Base-by-base conservation (phyloP, 2,888 invertebrate genomes). In the Tolmerus cingulatus region DNA sequence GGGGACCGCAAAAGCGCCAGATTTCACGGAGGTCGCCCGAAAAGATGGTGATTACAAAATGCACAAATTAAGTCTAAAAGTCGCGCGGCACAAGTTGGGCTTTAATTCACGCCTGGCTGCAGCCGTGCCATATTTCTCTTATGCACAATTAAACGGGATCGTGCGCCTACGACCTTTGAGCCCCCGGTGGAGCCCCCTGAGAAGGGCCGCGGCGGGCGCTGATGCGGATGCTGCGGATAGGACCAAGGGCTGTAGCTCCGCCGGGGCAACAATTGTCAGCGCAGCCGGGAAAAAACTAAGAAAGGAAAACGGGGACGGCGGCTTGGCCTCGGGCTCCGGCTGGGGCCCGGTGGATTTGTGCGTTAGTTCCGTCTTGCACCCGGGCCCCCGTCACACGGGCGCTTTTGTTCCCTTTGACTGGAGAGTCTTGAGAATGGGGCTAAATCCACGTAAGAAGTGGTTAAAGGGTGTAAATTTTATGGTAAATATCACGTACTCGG, bases 111-210 rank as follows among this genome's bases (percentile, higher is more conserved):
- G 79, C 79, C 51, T 79, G 79, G 43, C 37, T 78, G 78, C 78
- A 78, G 23, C 23, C 78, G 43, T 43, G 78, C 78, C 78, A 78
- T 79, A 79, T 79, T 79, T 79, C 79, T 79, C 79, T 79, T 30
- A 79, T 79, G 79, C 79, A 79, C 79, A 79, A 79, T 79, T 79
- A 79, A 79, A 16, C 78, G 78, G 78, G 40, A 37, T 78, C 40
- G 78, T 79, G 79, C 30, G 79, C 79, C 79, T 79, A 55, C 79
- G 51, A 79, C 79, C 79, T 79, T 79, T 79, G 79, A 79, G 23
- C 30, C 12, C 12, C 51, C 51, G 23, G 66, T 4, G 23, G 66
- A 1, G 66, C 66, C 23, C 1, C 3, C 66, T 4, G 66, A 27
- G 66, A 23, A 66, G 14, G 66, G 66, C n/a, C n/a, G 51, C n/a